phyloP scores from a whole-genome alignment of 2,888 invertebrate genomes.

The Caenorhabditis angaria region DNA sequence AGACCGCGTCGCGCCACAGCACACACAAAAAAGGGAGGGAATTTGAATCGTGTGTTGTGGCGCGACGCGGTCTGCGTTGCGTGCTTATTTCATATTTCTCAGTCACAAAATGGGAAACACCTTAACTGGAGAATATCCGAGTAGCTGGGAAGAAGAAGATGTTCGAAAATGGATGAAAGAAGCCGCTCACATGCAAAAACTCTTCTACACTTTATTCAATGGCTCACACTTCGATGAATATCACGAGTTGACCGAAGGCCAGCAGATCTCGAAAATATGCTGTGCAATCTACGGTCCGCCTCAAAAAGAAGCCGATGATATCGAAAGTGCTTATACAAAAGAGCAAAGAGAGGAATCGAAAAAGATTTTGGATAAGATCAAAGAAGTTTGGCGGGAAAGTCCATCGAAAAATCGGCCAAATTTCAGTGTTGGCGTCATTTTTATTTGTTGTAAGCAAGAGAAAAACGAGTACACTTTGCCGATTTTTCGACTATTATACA shows the following conservation, averaged over 20 bases:
- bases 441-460: slow-evolving; percentile 11
- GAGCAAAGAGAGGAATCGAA: background rate
- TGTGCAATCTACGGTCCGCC: slow-evolving; percentile 7
- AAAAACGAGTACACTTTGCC: background rate
- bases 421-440: background rate
- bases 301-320: background rate
- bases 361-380: background rate
- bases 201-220: background rate
- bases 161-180: background rate
- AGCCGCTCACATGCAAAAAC: background rate
- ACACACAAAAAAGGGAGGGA: too few relatives aligned
- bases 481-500: background rate
- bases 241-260: background rate
- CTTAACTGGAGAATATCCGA: too few relatives aligned
- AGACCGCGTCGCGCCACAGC: too few relatives aligned
- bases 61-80: too few relatives aligned
- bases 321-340: background rate
- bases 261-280: slow-evolving; percentile 1
- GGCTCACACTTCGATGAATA: background rate
- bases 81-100: too few relatives aligned
- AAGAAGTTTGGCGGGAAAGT: background rate
- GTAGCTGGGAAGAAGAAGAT: too few relatives aligned
- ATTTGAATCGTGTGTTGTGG: too few relatives aligned
- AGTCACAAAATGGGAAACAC: too few relatives aligned
- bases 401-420: slow-evolving; percentile 2